Evolutionary conservation across 1,140 invertebrate species (phyloP), one percentile per base, ranked within the genome.

Genomic region (Berghia stephanieae): DNA sequence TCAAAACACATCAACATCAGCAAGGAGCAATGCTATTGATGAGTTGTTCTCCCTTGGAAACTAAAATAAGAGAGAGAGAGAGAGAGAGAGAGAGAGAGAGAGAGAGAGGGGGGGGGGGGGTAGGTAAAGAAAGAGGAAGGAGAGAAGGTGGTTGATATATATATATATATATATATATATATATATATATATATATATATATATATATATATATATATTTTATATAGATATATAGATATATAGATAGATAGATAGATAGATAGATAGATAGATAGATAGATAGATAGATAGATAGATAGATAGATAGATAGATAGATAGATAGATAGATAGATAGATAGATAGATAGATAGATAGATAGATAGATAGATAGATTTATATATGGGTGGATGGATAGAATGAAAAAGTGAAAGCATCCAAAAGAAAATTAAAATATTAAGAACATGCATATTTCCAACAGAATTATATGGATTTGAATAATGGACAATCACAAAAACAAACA

Each of bases 41-140:
- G 42, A 6, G 42, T 10, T 38, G 63, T n/a, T n/a, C n/a, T n/a
- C n/a, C n/a, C n/a, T n/a, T n/a, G 27, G 63, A 21, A 67, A 38
- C 36, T 8, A 67, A 34, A 34, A 38, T 38, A 24, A 67, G 31
- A 24, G 63, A 60, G 31, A 67, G 3, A 21, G 8, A 34, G 31
- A 34, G 27, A 24, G 63, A 67, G 63, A 67, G 63, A 67, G 63
- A 67, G 4, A 67, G 63, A 67, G 27, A 67, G 63, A 67, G 13
- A 67, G 63, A 67, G 63, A 67, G 63, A 67, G 63, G 42, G 63
- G 42, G 63, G 42, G 27, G 42, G 63, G 42, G 27, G 42, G 63
- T 38, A n/a, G 42, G 10, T 38, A 38, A 67, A 38, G 42, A 38
- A 67, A 38, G n/a, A n/a, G n/a, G n/a, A n/a, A n/a, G n/a, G n/a